phyloP scores from a whole-genome alignment of 2,797 vertebrate genomes.

The Leucoraja ocellata region DNA sequence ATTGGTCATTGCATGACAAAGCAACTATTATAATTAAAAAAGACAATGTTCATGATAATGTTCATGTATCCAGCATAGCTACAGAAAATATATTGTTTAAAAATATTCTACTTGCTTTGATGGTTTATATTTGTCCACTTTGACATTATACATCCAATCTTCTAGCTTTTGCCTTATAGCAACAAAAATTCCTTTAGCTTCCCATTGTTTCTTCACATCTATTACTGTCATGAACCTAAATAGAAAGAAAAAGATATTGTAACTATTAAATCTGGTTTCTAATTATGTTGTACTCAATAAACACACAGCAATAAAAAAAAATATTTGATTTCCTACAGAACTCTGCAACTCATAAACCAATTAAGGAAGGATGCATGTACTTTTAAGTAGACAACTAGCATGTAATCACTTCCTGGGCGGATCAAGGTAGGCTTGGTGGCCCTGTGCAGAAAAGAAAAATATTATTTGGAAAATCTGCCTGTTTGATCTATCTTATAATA shows the following conservation, averaged over 20 bases:
- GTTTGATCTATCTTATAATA: neutral
- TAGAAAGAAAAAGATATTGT: neutral
- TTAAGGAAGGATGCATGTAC: neutral
- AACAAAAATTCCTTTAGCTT: constrained; percentile 40
- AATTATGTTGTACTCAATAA: neutral
- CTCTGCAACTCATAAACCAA: neutral
- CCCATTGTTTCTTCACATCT: constrained; percentile 42
- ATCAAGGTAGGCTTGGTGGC: neutral
- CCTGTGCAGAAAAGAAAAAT: neutral
- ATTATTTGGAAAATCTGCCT: neutral
- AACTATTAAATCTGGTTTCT: neutral
- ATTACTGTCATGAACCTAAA: constrained; percentile 43
- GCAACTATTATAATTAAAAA: neutral
- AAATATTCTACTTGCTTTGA: constrained; percentile 39
- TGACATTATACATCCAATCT: constrained; percentile 43
- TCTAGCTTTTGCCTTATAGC: constrained; percentile 40
- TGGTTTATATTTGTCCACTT: constrained; percentile 43
- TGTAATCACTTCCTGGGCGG: neutral
- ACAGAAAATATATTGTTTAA: neutral
- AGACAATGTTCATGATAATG: neutral
- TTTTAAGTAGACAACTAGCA: neutral
- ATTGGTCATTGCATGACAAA: neutral
- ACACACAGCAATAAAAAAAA: neutral
- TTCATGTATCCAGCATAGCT: neutral
- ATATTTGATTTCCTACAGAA: neutral